phyloP scores from a whole-genome alignment of 2,113 vertebrate genomes.

The Erythrolamprus reginae region DNA sequence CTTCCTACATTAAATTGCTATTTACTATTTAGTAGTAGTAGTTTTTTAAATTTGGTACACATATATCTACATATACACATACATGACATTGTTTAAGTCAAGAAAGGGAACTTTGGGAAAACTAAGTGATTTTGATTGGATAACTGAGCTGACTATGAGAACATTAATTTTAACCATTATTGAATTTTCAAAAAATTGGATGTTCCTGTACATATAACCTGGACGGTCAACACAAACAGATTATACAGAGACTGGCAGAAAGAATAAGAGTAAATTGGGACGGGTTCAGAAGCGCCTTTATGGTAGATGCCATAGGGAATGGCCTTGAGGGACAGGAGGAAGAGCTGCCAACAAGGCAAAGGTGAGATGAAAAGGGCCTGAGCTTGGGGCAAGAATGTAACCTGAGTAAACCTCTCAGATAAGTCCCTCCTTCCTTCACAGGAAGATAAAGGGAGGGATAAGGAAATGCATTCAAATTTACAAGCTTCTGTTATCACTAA shows the following conservation, averaged over 20 bases:
- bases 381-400: not conserved
- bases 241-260: not conserved
- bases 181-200: not conserved
- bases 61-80: no score
- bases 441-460: not conserved
- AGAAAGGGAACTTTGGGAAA: not conserved
- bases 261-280: not conserved
- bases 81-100: not conserved
- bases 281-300: not conserved
- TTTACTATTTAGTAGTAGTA: not conserved
- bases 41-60: not conserved
- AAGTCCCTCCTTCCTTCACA: not conserved
- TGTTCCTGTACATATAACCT: not conserved
- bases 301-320: not conserved
- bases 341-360: not conserved
- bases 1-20: not conserved
- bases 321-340: not conserved
- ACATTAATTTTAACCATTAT: not conserved
- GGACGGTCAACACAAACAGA: not conserved
- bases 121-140: not conserved
- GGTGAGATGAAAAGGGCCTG: not conserved
- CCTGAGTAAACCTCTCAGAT: not conserved
- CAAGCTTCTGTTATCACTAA: not conserved
- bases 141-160: not conserved
- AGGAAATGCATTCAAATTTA: not conserved